These are phyloP conservation scores for Strigamia transsilvanica DNA, from an alignment of 2,888 invertebrate species.

Conservation along the genomic window DNA sequence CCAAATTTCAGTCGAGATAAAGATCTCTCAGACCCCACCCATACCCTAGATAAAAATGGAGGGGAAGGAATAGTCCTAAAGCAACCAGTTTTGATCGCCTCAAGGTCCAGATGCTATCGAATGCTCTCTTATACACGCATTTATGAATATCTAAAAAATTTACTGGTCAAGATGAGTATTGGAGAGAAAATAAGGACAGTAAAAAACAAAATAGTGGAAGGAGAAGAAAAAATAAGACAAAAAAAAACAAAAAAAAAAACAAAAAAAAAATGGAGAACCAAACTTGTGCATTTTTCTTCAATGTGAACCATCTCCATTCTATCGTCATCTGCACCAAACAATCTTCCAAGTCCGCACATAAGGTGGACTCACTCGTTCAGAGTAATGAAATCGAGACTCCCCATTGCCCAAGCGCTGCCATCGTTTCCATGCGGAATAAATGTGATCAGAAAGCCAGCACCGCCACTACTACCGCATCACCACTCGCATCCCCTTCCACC, in stretches of 20 bases:
- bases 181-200: background rate
- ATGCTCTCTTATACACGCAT: slow-evolving; percentile 10
- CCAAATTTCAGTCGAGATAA: slow-evolving; percentile 1
- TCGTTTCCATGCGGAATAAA: slow-evolving; percentile 44
- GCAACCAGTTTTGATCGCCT: slow-evolving; percentile 37
- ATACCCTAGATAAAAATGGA: background rate
- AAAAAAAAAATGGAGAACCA: background rate
- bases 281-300: slow-evolving; percentile 35
- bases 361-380: slow-evolving; percentile 37
- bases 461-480: background rate
- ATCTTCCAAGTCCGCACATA: slow-evolving; percentile 44
- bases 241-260: background rate
- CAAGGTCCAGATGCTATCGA: slow-evolving; percentile 37
- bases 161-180: slow-evolving; percentile 10
- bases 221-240: background rate
- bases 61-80: slow-evolving; percentile 4
- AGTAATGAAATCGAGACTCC: slow-evolving; percentile 44
- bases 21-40: slow-evolving; percentile 13
- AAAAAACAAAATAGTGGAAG: background rate
- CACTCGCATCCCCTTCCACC: slow-evolving; percentile 23
- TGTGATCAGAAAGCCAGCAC: slow-evolving; percentile 42
- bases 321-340: slow-evolving; percentile 39
- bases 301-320: slow-evolving; percentile 38
- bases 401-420: slow-evolving; percentile 40
- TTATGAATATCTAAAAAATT: slow-evolving; percentile 42